phyloP scores from a whole-genome alignment of 2,888 invertebrate genomes.

The Ditylenchus weischeri region DNA sequence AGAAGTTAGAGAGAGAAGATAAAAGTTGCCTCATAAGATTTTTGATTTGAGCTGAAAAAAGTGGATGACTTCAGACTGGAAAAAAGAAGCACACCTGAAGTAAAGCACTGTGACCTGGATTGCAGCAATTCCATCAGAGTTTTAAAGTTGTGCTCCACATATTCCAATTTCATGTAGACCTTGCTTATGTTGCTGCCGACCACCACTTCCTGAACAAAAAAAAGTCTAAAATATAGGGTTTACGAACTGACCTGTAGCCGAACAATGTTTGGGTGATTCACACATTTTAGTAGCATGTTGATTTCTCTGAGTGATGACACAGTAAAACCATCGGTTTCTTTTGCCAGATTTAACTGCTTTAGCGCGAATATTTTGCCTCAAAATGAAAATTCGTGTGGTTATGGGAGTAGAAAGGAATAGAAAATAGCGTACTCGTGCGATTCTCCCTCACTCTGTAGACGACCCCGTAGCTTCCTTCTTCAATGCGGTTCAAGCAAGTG shows the following conservation, averaged over 20 bases:
- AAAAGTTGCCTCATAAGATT: constrained; percentile 87
- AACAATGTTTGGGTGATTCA: constrained; percentile 90
- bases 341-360: constrained; percentile 97
- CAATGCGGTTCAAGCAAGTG: constrained; percentile 91
- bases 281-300: constrained; percentile 87
- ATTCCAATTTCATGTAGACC: constrained; percentile 86
- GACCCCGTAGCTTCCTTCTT: constrained; percentile 98
- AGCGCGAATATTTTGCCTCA: constrained; percentile 90
- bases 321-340: constrained; percentile 98
- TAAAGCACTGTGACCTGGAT: constrained; percentile 63
- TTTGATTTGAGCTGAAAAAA: constrained; percentile 65
- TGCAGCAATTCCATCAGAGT: constrained; percentile 97
- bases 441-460: constrained; percentile 94
- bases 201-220: constrained; percentile 78
- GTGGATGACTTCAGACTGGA: background rate
- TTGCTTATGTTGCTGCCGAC: constrained; percentile 99
- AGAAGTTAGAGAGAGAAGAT: too few relatives aligned
- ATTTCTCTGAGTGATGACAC: constrained; percentile 96
- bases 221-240: too few relatives aligned
- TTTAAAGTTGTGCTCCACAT: constrained; percentile 96
- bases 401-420: too few relatives aligned
- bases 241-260: constrained; percentile 69
- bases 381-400: background rate
- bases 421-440: constrained; percentile 68
- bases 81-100: constrained; percentile 59